Evolutionary conservation across 2,113 vertebrate genomes (phyloP).

Genomic region (Andinoacara biseriatus): DNA sequence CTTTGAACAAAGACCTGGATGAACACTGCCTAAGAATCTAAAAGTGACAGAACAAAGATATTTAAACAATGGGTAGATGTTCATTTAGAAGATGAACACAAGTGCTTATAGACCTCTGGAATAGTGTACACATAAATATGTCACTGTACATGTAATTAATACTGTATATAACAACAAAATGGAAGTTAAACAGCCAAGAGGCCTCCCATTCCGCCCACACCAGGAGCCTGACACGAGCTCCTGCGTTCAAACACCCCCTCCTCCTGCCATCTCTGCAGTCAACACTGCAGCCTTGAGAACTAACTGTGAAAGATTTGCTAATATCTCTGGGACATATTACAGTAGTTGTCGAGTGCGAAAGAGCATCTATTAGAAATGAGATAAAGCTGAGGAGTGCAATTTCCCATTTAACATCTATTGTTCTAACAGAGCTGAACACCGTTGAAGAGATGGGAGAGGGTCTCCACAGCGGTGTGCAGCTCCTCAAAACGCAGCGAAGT

Average conservation of each 20-base stretch:
- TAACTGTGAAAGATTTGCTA: neutral
- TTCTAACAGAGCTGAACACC: neutral
- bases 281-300: conserved; percentile 17
- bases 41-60: too few relatives aligned
- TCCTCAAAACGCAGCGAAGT: conserved; percentile 7
- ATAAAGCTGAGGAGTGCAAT: neutral
- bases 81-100: neutral
- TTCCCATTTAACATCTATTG: neutral
- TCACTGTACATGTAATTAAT: neutral
- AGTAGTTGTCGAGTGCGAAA: neutral
- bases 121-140: neutral
- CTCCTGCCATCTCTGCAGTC: conserved; percentile 5
- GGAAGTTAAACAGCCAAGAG: conserved; percentile 20
- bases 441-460: neutral
- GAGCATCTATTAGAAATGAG: neutral
- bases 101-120: neutral
- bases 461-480: neutral
- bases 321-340: conserved; percentile 12
- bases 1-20: too few relatives aligned
- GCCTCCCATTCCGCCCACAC: conserved; percentile 20
- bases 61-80: neutral
- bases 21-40: too few relatives aligned
- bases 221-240: conserved; percentile 8
- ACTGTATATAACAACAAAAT: neutral
- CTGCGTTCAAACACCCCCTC: conserved; percentile 1